Conservation (phyloP, 2,113 vertebrate genomes). For the Ailuropoda melanoleuca region DNA sequence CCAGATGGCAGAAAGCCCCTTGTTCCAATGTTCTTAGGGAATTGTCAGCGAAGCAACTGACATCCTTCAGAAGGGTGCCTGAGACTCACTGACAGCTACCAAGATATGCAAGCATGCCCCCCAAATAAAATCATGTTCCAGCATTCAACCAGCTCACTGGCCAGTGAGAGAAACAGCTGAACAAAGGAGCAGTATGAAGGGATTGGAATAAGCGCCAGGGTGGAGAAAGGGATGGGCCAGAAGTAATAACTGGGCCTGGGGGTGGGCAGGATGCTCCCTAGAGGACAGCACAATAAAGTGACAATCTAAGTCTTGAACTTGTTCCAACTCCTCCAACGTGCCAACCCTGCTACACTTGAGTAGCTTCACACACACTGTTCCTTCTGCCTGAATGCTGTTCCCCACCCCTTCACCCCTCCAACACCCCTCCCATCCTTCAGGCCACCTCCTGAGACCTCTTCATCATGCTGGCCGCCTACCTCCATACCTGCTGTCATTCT, state of each 20-base stretch:
- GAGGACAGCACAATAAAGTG: background rate
- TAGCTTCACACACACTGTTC: background rate
- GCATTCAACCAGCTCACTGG: background rate
- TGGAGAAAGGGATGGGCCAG: background rate
- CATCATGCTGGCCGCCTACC: background rate
- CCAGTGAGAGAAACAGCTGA: background rate
- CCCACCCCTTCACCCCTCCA: fast-evolving
- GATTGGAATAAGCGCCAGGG: background rate
- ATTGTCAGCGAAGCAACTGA: background rate
- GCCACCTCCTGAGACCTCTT: background rate
- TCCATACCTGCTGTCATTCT: background rate
- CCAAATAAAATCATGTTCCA: background rate
- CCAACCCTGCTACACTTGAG: background rate
- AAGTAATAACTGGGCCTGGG: background rate
- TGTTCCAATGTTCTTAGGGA: background rate
- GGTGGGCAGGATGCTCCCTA: background rate
- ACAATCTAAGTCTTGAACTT: background rate
- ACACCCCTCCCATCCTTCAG: background rate
- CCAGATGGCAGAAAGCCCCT: background rate
- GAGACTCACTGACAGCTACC: background rate
- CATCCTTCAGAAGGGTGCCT: background rate
- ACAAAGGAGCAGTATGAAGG: background rate
- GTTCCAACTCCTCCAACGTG: background rate
- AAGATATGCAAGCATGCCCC: background rate
- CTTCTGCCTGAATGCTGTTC: background rate